A percentile compares a stretch with the other conserved stretches of the same genome.
Evolutionary conservation across 1,140 invertebrate species (phyloP).

Genomic region (Caerostris extrusa): DNA sequence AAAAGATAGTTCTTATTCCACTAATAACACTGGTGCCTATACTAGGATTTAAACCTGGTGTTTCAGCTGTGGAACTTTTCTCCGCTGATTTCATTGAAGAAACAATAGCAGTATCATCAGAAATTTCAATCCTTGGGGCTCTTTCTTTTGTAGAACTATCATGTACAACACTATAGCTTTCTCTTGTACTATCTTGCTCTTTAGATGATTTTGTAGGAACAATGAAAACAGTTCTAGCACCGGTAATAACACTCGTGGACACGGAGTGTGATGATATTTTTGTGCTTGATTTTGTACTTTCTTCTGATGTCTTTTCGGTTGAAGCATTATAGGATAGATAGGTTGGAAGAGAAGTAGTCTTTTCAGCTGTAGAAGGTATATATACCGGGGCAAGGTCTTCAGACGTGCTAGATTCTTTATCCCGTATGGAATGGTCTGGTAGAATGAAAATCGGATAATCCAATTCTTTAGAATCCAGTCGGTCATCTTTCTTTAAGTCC

Average conservation of each 20-base stretch:
- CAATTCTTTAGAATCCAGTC: conserved; percentile 42
- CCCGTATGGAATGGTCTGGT: background rate
- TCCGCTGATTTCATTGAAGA: conserved; percentile 23
- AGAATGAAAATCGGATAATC: conserved; percentile 73
- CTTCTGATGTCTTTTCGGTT: background rate
- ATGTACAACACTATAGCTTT: conserved; percentile 16
- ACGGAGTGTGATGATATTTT: background rate
- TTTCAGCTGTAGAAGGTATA: conserved; percentile 24
- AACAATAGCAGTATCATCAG: conserved; percentile 40
- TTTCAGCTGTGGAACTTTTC: background rate
- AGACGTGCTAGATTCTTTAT: background rate
- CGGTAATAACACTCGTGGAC: conserved; percentile 73
- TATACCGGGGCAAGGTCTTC: conserved; percentile 62
- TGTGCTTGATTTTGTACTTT: background rate
- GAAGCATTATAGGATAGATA: background rate
- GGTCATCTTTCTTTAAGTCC: background rate
- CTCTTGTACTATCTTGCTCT: conserved; percentile 9
- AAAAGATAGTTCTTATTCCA: conserved; percentile 75
- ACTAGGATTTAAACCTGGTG: conserved; percentile 43
- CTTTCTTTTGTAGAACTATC: background rate
- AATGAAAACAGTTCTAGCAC: conserved; percentile 74
- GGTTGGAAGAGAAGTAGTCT: background rate
- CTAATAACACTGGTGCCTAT: conserved; percentile 68
- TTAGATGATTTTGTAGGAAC: conserved; percentile 57
- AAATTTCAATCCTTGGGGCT: conserved; percentile 35